Percentiles rank a stretch among this genome's conserved stretches.
These are phyloP conservation scores for Sitta carolinensis DNA, from an alignment of 2,797 vertebrate species.

Conservation along the genomic window DNA sequence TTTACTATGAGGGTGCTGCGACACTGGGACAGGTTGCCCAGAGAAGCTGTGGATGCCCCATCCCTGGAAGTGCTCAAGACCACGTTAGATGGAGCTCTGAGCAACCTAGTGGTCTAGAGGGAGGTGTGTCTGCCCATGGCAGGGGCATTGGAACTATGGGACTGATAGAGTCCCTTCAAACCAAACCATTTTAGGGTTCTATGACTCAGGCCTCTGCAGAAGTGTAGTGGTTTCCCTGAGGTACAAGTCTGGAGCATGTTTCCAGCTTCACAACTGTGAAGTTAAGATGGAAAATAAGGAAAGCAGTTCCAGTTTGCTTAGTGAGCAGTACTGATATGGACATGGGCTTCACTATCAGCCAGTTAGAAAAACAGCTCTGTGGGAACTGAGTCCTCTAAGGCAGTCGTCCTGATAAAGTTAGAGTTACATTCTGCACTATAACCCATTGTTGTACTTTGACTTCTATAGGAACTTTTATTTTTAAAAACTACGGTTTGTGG, in stretches of 20 bases:
- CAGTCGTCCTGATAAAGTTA: background rate
- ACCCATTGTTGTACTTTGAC: background rate
- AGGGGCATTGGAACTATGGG: accelerated
- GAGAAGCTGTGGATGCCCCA: background rate
- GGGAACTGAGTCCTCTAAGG: background rate
- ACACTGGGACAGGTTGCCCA: too few species aligned
- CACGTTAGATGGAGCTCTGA: background rate
- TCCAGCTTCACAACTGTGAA: background rate
- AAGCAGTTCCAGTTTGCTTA: background rate
- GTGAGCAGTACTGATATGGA: background rate
- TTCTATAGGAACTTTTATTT: background rate
- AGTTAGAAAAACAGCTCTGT: background rate
- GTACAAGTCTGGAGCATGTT: accelerated
- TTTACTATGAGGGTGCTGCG: background rate
- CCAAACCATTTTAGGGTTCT: background rate
- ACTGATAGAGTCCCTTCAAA: background rate
- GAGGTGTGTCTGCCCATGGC: background rate
- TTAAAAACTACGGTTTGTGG: background rate
- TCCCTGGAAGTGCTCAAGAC: background rate
- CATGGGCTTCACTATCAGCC: background rate
- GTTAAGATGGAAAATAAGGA: background rate
- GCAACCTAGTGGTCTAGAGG: background rate
- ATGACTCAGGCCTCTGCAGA: background rate
- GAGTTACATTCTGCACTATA: background rate
- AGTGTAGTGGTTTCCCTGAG: background rate